Evolutionary conservation across 2,113 vertebrate species (phyloP).

Genomic region (Strix uralensis): DNA sequence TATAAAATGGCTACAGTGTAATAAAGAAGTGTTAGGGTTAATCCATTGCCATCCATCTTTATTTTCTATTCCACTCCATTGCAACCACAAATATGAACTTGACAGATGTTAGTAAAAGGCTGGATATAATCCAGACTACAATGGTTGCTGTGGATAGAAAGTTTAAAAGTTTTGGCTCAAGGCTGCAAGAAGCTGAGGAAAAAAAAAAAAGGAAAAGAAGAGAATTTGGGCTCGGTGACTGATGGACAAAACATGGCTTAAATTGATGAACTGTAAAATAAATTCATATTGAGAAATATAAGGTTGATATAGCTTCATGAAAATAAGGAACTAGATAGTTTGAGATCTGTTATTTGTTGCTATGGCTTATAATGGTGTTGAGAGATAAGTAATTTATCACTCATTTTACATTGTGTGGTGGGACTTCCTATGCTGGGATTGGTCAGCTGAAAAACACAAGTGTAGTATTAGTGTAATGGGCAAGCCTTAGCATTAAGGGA

Average conservation of each 20-base stretch:
- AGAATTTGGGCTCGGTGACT: neutral
- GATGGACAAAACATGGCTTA: constrained; percentile 6
- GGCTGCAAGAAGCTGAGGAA: neutral
- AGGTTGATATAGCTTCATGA: neutral
- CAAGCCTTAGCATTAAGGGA: neutral
- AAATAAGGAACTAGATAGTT: neutral
- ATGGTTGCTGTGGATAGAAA: constrained; percentile 34
- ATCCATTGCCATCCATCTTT: constrained; percentile 52
- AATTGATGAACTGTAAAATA: constrained; percentile 32
- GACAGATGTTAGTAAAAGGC: constrained; percentile 62
- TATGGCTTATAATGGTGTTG: neutral
- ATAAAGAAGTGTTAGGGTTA: constrained; percentile 62
- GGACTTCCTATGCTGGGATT: neutral
- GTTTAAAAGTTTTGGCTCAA: constrained; percentile 46
- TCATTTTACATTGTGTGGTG: neutral
- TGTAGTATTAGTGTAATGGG: neutral
- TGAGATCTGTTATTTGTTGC: constrained; percentile 1
- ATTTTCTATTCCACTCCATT: constrained; percentile 57
- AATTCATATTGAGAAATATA: neutral
- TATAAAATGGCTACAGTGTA: constrained; percentile 16
- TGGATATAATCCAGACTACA: constrained; percentile 42
- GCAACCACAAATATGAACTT: constrained; percentile 58
- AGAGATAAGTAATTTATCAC: constrained; percentile 22
- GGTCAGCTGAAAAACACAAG: neutral
- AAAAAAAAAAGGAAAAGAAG: neutral